Base-by-base conservation (phyloP, 2,888 invertebrate species). In the Candidula unifasciata region DNA sequence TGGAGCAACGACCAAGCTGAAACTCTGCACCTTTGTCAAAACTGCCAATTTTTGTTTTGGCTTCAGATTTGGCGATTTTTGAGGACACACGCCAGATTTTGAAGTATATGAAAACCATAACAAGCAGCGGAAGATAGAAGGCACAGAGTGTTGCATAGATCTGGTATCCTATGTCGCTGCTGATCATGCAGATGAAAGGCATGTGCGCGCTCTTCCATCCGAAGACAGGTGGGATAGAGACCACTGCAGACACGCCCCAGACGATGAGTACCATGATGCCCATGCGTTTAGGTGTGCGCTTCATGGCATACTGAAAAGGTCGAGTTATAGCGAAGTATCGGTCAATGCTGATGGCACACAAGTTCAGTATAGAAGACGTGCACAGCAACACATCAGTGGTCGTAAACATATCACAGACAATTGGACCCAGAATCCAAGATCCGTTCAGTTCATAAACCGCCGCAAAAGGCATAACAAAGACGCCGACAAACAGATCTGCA, bases 91-190 rank as follows among this genome's bases (percentile, higher is more conserved):
- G 88, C 94, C 98, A 98, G 94, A 99, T 99, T 94, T 97, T 97
- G 94, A 97, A 97, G 94, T 99, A 99, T 73, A 99, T 98, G 90
- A 97, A 96, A 86, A 99, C 96, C 99, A 99, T 99, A 88, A 99
- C 97, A 89, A 96, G 95, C 87, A 99, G 95, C 18, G 99, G 99
- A 92, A 98, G 96, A 95, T 99, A 99, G 95, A 99, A 99, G 90
- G 99, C 92, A 90, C 97, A 94, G 57, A 95, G 90, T 24, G 95
- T 95, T 87, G 99, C 99, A 94, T 99, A 99, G 92, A 99, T 97
- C 95, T 99, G 99, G 94, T 99, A 99, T 88, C 96, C 97, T 93
- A 97, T 96, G 93, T 97, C 97, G 94, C 98, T 98, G 89, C 97
- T 98, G 83, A 99, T 98, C 85, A 96, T 95, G 94, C 98, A 98